Conservation (phyloP, 2,113 vertebrate genomes). For the Corythaeola cristata region DNA sequence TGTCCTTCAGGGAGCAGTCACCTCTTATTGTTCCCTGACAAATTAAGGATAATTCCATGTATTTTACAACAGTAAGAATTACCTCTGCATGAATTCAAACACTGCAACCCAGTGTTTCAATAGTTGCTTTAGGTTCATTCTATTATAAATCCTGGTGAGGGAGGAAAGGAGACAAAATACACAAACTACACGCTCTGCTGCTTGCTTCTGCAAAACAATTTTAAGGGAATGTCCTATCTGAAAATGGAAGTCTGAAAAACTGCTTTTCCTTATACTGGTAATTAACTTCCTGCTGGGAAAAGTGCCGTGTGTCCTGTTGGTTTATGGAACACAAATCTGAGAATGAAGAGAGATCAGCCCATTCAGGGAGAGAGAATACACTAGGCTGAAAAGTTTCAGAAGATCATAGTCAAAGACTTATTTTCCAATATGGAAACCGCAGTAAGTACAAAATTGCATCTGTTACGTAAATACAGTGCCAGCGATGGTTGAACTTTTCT, state of each 20-base stretch:
- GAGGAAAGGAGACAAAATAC: not conserved
- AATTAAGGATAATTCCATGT: not conserved
- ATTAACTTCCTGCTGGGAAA: not conserved
- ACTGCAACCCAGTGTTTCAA: not conserved
- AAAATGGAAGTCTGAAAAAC: not conserved
- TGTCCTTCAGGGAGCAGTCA: not conserved
- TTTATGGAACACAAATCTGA: not conserved
- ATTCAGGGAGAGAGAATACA: not conserved
- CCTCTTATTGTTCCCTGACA: not conserved
- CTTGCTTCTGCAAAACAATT: not conserved
- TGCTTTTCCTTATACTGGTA: not conserved
- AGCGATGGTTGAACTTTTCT: not conserved
- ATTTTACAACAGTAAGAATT: not conserved
- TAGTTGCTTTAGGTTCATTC: not conserved
- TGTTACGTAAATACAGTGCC: not conserved
- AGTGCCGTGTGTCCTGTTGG: not conserved
- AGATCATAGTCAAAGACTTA: not conserved
- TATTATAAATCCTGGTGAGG: not conserved
- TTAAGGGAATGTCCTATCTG: not conserved
- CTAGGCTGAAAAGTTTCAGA: not conserved
- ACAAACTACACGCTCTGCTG: not conserved
- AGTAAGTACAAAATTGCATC: not conserved
- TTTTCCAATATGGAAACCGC: not conserved
- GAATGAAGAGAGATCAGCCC: not conserved
- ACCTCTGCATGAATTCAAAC: not conserved